These are phyloP conservation scores for Pemphredon lugubris DNA, from an alignment of 2,888 invertebrate genomes.

Conservation along the genomic window DNA sequence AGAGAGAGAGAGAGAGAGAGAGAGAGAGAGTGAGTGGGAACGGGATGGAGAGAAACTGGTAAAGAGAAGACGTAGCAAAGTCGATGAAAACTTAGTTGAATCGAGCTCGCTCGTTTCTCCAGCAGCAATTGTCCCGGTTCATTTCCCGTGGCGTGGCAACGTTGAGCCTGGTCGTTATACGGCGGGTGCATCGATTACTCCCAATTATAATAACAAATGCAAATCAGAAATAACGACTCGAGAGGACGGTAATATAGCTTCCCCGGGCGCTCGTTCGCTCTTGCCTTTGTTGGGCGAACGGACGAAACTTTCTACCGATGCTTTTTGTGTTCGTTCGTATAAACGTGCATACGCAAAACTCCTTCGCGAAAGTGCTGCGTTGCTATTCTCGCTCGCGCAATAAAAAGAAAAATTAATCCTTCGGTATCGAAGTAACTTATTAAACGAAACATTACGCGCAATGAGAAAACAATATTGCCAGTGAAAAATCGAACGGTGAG, in stretches of 20 bases:
- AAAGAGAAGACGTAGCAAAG: slow-evolving; percentile 38
- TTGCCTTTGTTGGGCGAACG: slow-evolving; percentile 1
- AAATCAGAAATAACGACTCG: slow-evolving; percentile 79
- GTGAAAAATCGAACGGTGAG: not conserved
- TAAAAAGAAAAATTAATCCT: too few species aligned
- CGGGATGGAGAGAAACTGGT: slow-evolving; percentile 12
- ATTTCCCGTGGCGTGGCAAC: slow-evolving; percentile 56
- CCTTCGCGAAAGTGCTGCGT: not conserved
- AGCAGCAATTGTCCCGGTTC: slow-evolving; percentile 70
- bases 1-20: too few species aligned
- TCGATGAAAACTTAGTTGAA: slow-evolving; percentile 59
- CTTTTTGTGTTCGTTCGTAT: not conserved
- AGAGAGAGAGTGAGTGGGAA: slow-evolving; percentile 1
- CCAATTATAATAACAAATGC: slow-evolving; percentile 80
- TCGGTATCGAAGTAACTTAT: too few species aligned
- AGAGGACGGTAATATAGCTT: slow-evolving; percentile 74
- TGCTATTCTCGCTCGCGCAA: too few species aligned
- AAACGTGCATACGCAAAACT: not conserved
- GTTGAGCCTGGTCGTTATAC: slow-evolving; percentile 61
- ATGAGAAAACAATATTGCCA: not conserved
- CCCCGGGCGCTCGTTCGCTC: slow-evolving; percentile 67
- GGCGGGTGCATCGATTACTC: slow-evolving; percentile 76
- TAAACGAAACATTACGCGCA: too few species aligned
- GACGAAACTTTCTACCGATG: not conserved
- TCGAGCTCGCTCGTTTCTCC: slow-evolving; percentile 57